Evolutionary conservation across 2,797 vertebrate genomes (phyloP), one percentile per base, ranked within the genome.

Genomic region (Staurois parvus): DNA sequence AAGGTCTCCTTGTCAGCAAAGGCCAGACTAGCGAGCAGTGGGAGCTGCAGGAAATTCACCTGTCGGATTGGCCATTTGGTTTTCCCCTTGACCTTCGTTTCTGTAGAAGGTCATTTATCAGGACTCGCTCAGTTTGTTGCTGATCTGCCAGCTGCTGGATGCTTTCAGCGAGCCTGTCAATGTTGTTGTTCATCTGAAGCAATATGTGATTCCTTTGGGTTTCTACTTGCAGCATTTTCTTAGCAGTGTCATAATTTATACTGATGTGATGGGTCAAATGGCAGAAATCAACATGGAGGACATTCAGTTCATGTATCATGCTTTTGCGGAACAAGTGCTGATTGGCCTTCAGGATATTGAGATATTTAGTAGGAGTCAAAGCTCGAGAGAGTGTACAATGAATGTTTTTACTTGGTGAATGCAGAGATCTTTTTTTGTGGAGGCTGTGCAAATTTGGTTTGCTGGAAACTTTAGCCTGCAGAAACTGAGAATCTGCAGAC

Each of bases 91-190:
- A 64, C 11, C n/a, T 64, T 26, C 9, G 34, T 32, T 69, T 28
- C 6, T 52, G 59, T 26, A 24, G 28, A 24, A 13, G 24, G 66
- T 69, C 77, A 9, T n/a, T 17, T 19, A 48, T 11, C 62, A 79
- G 76, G 21, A 45, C n/a, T 0, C 15, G 64, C 11, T 79, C 42
- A 2, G 40, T 64, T 52, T 69, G 66, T 15, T 59, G 79, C n/a
- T 81, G 79, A 1, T 70, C 62, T 15, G 29, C 48, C 79, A 81
- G n/a, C 79, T 15, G 48, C 17, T 72, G 45, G n/a, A 81, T 48
- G 15, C 67, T 62, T 59, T 81, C 45, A 12, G 48, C 45, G 28
- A 81, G 67, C n/a, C 15, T 32, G 24, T 30, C 48, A n/a, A 81
- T 70, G n/a, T 26, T 70, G 21, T 59, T 11, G 32, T 72, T 81